Base-by-base conservation (phyloP, 2,113 vertebrate genomes). In the Platichthys stellatus region DNA sequence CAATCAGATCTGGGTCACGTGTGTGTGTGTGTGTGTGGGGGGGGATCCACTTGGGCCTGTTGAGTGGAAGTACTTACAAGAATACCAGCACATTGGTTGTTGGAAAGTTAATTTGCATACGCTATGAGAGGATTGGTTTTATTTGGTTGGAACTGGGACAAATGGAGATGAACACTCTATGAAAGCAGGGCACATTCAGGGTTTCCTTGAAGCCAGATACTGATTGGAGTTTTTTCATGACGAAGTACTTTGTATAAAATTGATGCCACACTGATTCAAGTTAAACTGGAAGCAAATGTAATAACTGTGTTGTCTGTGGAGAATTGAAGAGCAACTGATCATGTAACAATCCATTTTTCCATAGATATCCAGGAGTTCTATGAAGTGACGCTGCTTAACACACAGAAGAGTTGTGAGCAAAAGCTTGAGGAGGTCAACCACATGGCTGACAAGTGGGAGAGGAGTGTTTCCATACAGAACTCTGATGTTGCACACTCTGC, bases 311-410 rank as follows among this genome's bases (percentile, higher is more conserved):
- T 31, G 24, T 63, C 43, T 73, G 14, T 67, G 18, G 17, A 26
- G 38, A 67, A 21, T 11, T 45, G 20, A 43, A 35, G 18, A 17
- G 13, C 20, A 12, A 18, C 38, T 68, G n/a, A 80, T 78, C n/a
- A 64, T 68, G 1, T 77, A 6, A 51, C 21, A 5, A 5, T 62
- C 21, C 61, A 4, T 79, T 15, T 90, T 72, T 63, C 64, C 83
- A 88, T 88, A 98, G 97, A 98, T 93, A 98, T 98, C 92, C 97
- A 98, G 94, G 97, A 97, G 92, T 98, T 98, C 93, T 98, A 98
- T 91, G 97, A 98, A 85, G 95, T 96, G 71, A 98, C 97, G 0
- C 92, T 98, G 88, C 87, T 98, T 74, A 97, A 97, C 92, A 95
- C 96, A 78, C 95, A 97, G 85, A 97, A 97, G 93, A 97, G 92